Conservation (phyloP, 2,797 vertebrate genomes). For the Alectoris magna region DNA sequence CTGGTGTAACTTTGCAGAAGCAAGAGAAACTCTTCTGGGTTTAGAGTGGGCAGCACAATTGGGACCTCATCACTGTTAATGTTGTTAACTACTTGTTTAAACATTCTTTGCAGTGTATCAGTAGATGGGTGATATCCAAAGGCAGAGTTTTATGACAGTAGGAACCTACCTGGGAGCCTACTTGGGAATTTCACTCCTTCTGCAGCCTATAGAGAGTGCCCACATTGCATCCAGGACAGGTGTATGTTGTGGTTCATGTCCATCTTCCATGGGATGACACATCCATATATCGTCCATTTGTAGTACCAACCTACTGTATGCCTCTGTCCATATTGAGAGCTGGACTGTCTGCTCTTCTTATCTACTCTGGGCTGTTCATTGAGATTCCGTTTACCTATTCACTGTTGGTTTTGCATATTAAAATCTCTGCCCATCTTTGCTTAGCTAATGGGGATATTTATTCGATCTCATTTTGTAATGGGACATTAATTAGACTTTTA, state of each 20-base stretch:
- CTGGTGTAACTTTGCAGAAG: background rate
- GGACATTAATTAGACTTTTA: constrained; percentile 12
- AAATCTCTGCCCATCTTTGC: constrained; percentile 46
- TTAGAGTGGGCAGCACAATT: background rate
- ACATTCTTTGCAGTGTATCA: background rate
- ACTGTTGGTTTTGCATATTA: constrained; percentile 28
- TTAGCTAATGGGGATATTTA: constrained; percentile 39
- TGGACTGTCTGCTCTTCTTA: background rate
- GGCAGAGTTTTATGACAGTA: background rate
- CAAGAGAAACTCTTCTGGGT: background rate
- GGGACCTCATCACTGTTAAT: background rate
- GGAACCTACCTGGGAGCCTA: background rate
- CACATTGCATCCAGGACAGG: background rate
- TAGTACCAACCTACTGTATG: background rate
- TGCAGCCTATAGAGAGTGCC: background rate
- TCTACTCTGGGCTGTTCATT: background rate
- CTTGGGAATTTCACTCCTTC: background rate
- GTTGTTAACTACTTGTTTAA: background rate
- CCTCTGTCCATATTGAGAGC: background rate
- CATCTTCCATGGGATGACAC: background rate
- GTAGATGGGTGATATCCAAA: background rate
- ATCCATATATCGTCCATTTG: background rate
- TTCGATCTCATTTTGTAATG: constrained; percentile 26
- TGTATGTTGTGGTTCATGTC: background rate
- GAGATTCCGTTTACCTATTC: background rate